These are phyloP conservation scores for Gnathonemus longibarbis DNA, from an alignment of 2,113 vertebrate genomes.

Conservation along the genomic window DNA sequence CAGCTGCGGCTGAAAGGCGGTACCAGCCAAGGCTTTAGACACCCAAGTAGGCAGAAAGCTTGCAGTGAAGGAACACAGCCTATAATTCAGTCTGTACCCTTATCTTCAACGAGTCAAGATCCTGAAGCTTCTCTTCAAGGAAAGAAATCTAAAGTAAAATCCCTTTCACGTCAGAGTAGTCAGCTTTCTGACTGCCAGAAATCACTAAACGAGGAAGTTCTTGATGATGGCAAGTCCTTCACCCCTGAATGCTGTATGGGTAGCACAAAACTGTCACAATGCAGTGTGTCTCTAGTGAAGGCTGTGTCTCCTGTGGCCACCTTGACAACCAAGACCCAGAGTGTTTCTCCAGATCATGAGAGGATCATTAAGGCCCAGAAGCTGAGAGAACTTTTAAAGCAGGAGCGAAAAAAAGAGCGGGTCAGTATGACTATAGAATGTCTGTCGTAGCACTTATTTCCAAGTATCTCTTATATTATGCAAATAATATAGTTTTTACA, in stretches of 20 bases:
- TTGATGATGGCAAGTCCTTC: neutral
- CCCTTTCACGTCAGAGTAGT: neutral
- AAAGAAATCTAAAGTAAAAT: neutral
- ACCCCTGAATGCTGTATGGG: neutral
- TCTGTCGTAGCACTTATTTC: neutral
- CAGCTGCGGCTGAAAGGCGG: constrained; percentile 25
- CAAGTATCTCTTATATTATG: neutral
- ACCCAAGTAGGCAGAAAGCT: constrained; percentile 34
- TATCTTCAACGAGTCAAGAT: neutral
- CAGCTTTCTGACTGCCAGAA: constrained; percentile 5
- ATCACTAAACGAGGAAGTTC: constrained; percentile 19
- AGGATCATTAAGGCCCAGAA: constrained; percentile 79
- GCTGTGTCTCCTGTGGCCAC: constrained; percentile 30
- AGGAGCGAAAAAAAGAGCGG: constrained; percentile 78
- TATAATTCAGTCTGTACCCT: constrained; percentile 19
- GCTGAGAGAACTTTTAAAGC: constrained; percentile 78
- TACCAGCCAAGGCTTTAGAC: constrained; percentile 24
- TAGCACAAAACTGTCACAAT: neutral
- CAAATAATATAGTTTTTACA: neutral
- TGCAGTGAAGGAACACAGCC: constrained; percentile 38
- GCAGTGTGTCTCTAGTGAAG: constrained; percentile 21
- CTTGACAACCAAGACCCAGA: constrained; percentile 57
- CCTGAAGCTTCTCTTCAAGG: neutral
- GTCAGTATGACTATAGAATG: constrained; percentile 46
- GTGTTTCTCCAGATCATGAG: constrained; percentile 69